Base-by-base conservation (phyloP, 1,140 invertebrate genomes). In the Antheraea mylitta region DNA sequence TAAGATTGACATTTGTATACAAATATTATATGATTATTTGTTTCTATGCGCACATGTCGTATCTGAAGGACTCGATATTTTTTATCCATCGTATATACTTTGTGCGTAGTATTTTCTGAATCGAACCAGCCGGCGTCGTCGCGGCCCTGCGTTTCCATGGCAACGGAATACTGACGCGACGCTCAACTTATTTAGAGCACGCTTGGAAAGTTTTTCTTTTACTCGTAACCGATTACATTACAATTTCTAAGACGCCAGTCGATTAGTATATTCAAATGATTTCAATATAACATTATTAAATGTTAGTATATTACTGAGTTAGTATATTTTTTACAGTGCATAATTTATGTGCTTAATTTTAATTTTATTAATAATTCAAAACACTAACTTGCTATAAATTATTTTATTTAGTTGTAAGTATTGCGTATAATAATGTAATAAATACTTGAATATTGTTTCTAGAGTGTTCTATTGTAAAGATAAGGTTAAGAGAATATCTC, bases 131-230 rank as follows among this genome's bases (percentile, higher is more conserved):
- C 16, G 61, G 61, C 61, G 22, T 22, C n/a, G 61, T 30, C 22
- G 7, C 22, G 16, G 22, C 61, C 61, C 9, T 16, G 61, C 45
- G 68, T 70, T 60, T 10, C 53, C 64, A 70, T 65, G 58, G 68
- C 58, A 60, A 70, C 68, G 68, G 38, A 58, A 65, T 22, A 53
- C 11, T 9, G 63, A 64, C 19, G 63, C 37, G 11, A 70, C 67
- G 59, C 36, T 45, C 59, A 68, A 67, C n/a, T 38, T 60, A 67
- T 63, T 68, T 61, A 30, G 67, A 68, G 42, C 38, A 42, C 63
- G 48, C 45, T 70, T 70, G 63, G 68, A 70, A 65, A 65, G 48
- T 60, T 38, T 19, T 36, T 16, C 22, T 66, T 59, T 59, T 67
- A 1, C 18, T 16, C 30, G 9, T 16, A 22, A 18, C 19, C 58